These are phyloP conservation scores for Craterocephalus amniculus DNA, from an alignment of 2,797 vertebrate species.

Conservation along the genomic window DNA sequence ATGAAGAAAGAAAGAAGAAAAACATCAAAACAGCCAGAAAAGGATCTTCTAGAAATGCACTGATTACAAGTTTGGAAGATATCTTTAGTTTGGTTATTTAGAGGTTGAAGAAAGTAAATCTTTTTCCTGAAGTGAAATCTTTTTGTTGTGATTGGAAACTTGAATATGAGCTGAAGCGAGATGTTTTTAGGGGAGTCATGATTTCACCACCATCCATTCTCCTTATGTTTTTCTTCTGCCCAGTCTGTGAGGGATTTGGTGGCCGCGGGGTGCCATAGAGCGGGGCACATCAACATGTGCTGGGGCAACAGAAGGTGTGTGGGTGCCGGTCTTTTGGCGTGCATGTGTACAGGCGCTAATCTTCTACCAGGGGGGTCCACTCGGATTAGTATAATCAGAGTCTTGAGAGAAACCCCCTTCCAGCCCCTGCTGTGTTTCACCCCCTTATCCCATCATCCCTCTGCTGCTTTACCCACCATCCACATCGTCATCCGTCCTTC, in stretches of 20 bases:
- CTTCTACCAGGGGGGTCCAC: conserved; percentile 70
- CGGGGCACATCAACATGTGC: conserved; percentile 72
- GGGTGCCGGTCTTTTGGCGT: conserved; percentile 33
- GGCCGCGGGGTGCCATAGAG: conserved; percentile 50
- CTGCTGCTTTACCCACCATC: conserved; percentile 44
- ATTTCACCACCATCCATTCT: conserved; percentile 14
- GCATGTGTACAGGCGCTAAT: conserved; percentile 64
- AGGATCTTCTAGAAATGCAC: background rate
- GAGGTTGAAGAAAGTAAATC: background rate
- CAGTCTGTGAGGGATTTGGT: conserved; percentile 64
- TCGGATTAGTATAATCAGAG: conserved; percentile 82
- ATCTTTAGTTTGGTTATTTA: background rate
- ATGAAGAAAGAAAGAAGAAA: background rate
- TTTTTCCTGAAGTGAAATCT: background rate
- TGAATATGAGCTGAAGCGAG: background rate
- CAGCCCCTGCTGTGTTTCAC: conserved; percentile 46
- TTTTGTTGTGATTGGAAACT: conserved; percentile 9
- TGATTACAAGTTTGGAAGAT: background rate
- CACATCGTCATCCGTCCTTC: conserved; percentile 46
- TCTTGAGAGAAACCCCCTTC: conserved; percentile 53
- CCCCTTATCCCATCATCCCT: conserved; percentile 61
- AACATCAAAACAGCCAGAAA: conserved; percentile 1
- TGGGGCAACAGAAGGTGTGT: conserved; percentile 68
- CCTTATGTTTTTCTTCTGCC: conserved; percentile 23
- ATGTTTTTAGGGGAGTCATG: conserved; percentile 17